Evolutionary conservation across 2,113 vertebrate genomes (phyloP), one percentile per base, ranked within the genome.

Genomic region (Gopherus evgoodei): DNA sequence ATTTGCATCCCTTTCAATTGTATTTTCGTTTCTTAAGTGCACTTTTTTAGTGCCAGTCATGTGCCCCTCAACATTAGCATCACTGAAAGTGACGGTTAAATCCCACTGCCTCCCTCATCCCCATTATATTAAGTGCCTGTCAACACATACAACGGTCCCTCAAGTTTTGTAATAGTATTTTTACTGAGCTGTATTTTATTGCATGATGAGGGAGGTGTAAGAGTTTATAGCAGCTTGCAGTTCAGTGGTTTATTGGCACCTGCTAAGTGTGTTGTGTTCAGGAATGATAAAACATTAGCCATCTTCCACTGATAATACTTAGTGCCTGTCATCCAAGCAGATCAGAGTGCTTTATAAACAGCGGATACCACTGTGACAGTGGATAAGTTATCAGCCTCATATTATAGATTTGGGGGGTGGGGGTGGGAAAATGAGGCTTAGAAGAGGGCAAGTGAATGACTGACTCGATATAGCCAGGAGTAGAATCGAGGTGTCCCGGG

Each of bases 1-100:
- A 52, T 31, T 47, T 76, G 35, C 11, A 79, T 87, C 27, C 14
- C 57, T 88, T 75, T 75, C 65, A 3, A 4, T 49, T 81, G 21
- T 2, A 12, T 90, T 91, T 86, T 76, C 44, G 27, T 91, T 91
- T 84, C 90, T 81, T 81, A 72, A 94, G 59, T 91, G 27, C 57
- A 76, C 78, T 87, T 80, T 69, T 59, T 62, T 25, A 80, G 11
- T 8, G 35, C n/a, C 2, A 1, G 35, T 93, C 83, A 25, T 38
- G 1, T 17, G n/a, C 84, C 90, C 86, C 5, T 52, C 69, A 44
- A 82, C 86, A 82, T 42, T 79, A 86, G 25, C 38, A 80, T 81
- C 87, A 21, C 62, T 29, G 9, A 0, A 19, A 27, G 14, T 38
- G 3, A 5, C 62, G 54, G 25, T 89, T 88, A 90, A 91, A 76